Conservation (phyloP, 2,797 vertebrate species). For the Sebastiscus tertius region DNA sequence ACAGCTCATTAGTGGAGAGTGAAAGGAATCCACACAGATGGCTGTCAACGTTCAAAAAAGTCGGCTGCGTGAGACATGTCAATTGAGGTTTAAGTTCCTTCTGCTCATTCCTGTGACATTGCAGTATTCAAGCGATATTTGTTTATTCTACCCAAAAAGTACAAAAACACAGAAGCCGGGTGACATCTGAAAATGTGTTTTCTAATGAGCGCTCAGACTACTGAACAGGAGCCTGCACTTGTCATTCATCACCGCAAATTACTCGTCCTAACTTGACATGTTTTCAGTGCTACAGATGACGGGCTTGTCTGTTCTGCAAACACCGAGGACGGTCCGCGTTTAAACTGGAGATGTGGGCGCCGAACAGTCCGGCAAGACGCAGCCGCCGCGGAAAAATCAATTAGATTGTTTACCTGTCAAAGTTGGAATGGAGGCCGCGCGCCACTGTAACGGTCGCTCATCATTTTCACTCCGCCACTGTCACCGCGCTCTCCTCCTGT, state of each 20-base stretch:
- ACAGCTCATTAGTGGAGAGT: slow-evolving; percentile 87
- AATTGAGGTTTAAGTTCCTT: slow-evolving; percentile 87
- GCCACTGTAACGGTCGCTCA: slow-evolving; percentile 68
- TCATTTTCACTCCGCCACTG: slow-evolving; percentile 75
- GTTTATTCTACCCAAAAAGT: slow-evolving; percentile 81
- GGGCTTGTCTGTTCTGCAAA: slow-evolving; percentile 84
- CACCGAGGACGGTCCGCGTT: slow-evolving; percentile 68
- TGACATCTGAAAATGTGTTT: slow-evolving; percentile 86
- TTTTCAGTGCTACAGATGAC: slow-evolving; percentile 81
- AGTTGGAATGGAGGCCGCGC: slow-evolving; percentile 75
- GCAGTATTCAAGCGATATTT: slow-evolving; percentile 84
- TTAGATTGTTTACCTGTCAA: slow-evolving; percentile 86
- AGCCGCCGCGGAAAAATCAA: slow-evolving; percentile 72
- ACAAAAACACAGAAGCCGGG: slow-evolving; percentile 76
- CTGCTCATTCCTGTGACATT: slow-evolving; percentile 84
- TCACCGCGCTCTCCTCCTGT: slow-evolving; percentile 70
- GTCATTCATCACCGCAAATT: slow-evolving; percentile 88
- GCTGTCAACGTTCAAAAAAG: slow-evolving; percentile 87
- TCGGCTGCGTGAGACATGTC: slow-evolving; percentile 84
- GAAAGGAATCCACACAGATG: slow-evolving; percentile 88
- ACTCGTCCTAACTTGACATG: slow-evolving; percentile 83
- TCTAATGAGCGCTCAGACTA: slow-evolving; percentile 86
- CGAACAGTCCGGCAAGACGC: slow-evolving; percentile 71
- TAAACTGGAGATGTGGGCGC: slow-evolving; percentile 74
- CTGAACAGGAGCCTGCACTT: slow-evolving; percentile 83